Conservation (phyloP, 2,797 vertebrate genomes). For the Anguilla anguilla region DNA sequence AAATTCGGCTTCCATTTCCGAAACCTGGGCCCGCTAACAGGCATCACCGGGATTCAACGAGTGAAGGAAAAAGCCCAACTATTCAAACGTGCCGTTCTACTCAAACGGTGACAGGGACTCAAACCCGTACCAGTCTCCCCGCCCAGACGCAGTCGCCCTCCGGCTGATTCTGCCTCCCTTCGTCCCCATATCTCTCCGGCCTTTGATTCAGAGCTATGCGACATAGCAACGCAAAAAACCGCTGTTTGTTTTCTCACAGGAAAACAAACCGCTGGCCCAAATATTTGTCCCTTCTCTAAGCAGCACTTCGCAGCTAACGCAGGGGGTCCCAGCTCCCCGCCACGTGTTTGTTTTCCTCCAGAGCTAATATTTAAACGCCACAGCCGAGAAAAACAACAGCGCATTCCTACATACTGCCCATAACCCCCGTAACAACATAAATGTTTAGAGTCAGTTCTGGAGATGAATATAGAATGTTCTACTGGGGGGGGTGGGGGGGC, state of each 20-base stretch:
- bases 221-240: conserved; percentile 50
- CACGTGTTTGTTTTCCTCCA: conserved; percentile 51
- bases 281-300: conserved; percentile 54
- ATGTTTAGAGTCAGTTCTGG: conserved; percentile 41
- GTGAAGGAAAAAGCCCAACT: neutral
- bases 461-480: neutral
- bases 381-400: conserved; percentile 35
- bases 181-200: conserved; percentile 6
- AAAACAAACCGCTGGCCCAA: conserved; percentile 54
- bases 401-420: conserved; percentile 25
- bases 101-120: neutral
- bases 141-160: neutral
- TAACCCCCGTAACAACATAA: conserved; percentile 27
- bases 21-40: neutral
- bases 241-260: conserved; percentile 59
- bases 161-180: neutral
- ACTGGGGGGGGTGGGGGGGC: no score
- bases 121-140: neutral
- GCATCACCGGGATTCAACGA: conserved; percentile 11
- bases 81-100: neutral
- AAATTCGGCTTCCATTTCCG: neutral
- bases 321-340: conserved; percentile 39
- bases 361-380: conserved; percentile 57
- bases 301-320: conserved; percentile 45
- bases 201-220: conserved; percentile 35